Conservation (phyloP, 2,797 vertebrate genomes). For the Gobionotothen gibberifrons region DNA sequence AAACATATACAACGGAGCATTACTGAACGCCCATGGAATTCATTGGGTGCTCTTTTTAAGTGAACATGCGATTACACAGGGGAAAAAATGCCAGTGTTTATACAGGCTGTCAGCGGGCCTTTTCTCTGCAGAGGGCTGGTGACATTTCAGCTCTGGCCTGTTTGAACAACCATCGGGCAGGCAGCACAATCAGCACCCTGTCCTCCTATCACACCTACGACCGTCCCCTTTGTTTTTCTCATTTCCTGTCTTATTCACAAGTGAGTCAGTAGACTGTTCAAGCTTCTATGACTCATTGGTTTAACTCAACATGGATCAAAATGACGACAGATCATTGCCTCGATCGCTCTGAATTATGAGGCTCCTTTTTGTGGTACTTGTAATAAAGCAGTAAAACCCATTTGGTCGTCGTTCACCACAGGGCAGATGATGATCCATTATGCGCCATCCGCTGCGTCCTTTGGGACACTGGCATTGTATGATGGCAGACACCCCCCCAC, state of each 20-base stretch:
- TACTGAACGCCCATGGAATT: constrained; percentile 76
- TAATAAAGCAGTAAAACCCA: constrained; percentile 63
- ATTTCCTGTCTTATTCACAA: constrained; percentile 26
- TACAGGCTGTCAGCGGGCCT: constrained; percentile 75
- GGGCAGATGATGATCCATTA: constrained; percentile 66
- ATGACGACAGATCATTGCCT: constrained; percentile 42
- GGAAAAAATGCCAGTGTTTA: constrained; percentile 74
- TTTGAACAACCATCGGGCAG: constrained; percentile 70
- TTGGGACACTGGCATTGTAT: constrained; percentile 61
- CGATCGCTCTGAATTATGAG: constrained; percentile 57
- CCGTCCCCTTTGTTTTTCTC: constrained; percentile 20
- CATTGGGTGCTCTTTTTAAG: constrained; percentile 77
- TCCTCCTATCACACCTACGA: constrained; percentile 50
- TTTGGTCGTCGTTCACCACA: constrained; percentile 59
- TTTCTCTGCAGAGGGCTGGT: constrained; percentile 64
- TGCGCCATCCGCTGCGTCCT: constrained; percentile 46
- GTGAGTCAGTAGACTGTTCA: constrained; percentile 37
- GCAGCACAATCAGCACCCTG: constrained; percentile 60
- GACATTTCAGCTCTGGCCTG: constrained; percentile 76
- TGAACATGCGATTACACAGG: constrained; percentile 76
- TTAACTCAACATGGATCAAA: constrained; percentile 47
- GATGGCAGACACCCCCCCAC: constrained; percentile 46
- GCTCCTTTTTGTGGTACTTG: constrained; percentile 44
- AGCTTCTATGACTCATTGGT: constrained; percentile 44
- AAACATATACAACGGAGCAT: constrained; percentile 67